A percentile compares a stretch with the other conserved stretches of the same genome.
These are phyloP conservation scores for Notiomystis cincta DNA, from an alignment of 2,113 vertebrate species.

Conservation along the genomic window DNA sequence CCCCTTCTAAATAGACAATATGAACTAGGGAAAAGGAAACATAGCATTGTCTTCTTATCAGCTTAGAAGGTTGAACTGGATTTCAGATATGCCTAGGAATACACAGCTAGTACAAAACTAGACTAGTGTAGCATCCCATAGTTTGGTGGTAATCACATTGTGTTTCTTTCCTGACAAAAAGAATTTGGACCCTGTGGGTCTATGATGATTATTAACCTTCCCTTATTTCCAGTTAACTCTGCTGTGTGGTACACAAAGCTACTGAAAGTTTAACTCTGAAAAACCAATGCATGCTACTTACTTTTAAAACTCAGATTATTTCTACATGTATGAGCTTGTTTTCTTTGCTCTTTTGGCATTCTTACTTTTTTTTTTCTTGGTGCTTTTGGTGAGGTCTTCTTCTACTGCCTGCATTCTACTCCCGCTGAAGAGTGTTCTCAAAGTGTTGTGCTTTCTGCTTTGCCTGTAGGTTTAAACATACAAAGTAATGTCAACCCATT, in stretches of 20 bases:
- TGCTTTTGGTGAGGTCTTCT: background rate
- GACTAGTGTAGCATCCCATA: background rate
- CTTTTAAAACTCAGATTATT: too few species aligned
- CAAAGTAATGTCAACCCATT: background rate
- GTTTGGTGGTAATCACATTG: background rate
- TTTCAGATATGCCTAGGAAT: background rate
- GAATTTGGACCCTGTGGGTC: background rate
- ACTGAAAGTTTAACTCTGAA: background rate
- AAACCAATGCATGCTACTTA: background rate
- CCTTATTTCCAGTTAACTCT: background rate
- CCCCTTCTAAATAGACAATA: background rate
- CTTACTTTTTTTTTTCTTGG: background rate
- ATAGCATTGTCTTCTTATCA: background rate
- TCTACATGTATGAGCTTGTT: rapidly evolving
- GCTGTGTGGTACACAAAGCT: background rate
- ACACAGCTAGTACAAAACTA: background rate
- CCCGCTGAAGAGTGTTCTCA: background rate
- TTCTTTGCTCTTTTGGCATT: background rate
- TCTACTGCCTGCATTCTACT: background rate
- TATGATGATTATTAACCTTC: background rate
- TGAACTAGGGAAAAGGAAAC: background rate
- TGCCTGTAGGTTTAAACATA: background rate
- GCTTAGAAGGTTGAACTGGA: background rate
- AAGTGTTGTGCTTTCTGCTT: background rate
- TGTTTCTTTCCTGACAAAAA: background rate